A percentile compares a stretch with the other conserved stretches of the same genome.
phyloP scores from a whole-genome alignment of 2,113 vertebrate species.

The Mormoops blainvillei region DNA sequence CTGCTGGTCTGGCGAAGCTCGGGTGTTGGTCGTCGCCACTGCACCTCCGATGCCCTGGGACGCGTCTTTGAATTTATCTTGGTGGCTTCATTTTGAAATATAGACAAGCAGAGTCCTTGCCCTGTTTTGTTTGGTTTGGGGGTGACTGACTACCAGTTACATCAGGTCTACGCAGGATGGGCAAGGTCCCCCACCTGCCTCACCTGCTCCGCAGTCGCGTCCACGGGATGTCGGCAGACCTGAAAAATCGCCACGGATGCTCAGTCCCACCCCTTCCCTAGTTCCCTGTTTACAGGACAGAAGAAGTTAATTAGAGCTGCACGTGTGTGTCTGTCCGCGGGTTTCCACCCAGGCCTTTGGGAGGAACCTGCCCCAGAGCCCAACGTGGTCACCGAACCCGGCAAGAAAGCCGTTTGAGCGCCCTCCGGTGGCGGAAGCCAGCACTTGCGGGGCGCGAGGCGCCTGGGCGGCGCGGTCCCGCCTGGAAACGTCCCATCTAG shows the following conservation, averaged over 20 bases:
- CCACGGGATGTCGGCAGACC: too few species aligned
- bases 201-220: too few species aligned
- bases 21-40: too few species aligned
- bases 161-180: accelerated
- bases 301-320: not conserved
- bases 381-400: not conserved
- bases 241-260: too few species aligned
- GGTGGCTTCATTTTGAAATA: not conserved
- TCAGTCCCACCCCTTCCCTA: not conserved
- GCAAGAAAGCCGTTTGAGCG: conserved; percentile 28
- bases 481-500: not conserved
- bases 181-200: too few species aligned
- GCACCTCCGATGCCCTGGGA: not conserved
- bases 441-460: not conserved
- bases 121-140: not conserved
- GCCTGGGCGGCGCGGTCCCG: not conserved
- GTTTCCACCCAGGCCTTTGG: too few species aligned
- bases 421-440: conserved; percentile 52
- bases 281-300: not conserved
- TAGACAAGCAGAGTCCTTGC: not conserved
- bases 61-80: not conserved
- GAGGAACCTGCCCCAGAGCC: not conserved
- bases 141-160: not conserved
- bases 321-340: too few species aligned
- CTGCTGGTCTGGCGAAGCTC: not conserved